A percentile compares a stretch with the other conserved stretches of the same genome.
Evolutionary conservation across 2,888 invertebrate species (phyloP).

Genomic region (Chrysolina oricalcia): DNA sequence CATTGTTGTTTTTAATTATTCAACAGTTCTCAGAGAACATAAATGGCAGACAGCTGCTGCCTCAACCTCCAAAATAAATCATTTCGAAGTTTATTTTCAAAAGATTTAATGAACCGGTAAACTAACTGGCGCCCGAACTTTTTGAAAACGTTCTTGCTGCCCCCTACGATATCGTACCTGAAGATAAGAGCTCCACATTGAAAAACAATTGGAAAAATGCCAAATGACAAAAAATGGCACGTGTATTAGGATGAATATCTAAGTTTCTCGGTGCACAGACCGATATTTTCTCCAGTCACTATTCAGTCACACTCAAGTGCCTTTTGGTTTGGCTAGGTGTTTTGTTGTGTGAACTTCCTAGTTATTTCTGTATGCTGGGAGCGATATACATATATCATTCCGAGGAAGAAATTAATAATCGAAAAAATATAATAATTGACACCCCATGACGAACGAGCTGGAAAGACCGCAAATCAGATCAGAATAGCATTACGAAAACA

Average conservation of each 20-base stretch:
- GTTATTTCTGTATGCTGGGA: too few relatives aligned
- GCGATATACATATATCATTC: too few relatives aligned
- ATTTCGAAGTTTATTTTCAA: not conserved
- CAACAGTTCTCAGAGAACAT: not conserved
- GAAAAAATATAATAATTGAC: too few relatives aligned
- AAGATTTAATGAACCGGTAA: not conserved
- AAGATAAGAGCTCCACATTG: not conserved
- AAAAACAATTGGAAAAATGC: conserved; percentile 7
- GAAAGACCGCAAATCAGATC: too few relatives aligned
- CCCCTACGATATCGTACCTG: not conserved
- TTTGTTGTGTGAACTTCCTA: too few relatives aligned
- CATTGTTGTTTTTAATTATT: not conserved
- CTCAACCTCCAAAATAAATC: not conserved
- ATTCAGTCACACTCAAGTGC: not conserved
- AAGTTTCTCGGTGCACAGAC: not conserved
- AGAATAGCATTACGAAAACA: too few relatives aligned
- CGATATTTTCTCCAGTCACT: not conserved
- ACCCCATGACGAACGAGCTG: too few relatives aligned
- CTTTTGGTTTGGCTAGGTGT: too few relatives aligned
- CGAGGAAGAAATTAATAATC: too few relatives aligned
- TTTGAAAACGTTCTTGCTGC: not conserved
- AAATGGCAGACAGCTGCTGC: too few relatives aligned
- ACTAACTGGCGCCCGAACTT: not conserved
- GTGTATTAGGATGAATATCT: not conserved
- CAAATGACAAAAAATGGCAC: not conserved